Evolutionary conservation across 2,113 vertebrate genomes (phyloP).

Genomic region (Spea bombifrons): DNA sequence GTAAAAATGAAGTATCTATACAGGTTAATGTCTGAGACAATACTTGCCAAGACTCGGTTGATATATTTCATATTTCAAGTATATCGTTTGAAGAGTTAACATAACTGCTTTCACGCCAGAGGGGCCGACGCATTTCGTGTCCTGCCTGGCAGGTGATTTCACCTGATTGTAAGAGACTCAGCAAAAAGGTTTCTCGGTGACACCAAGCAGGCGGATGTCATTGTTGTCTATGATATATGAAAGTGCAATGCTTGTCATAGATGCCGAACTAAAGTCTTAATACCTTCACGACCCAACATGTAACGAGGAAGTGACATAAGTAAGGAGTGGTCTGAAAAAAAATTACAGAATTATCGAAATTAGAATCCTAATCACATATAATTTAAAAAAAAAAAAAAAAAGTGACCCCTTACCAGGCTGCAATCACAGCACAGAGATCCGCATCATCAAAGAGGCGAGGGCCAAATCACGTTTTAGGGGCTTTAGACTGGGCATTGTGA

Average conservation of each 20-base stretch:
- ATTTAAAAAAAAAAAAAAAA: no score
- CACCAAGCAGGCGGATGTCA: slow-evolving; percentile 58
- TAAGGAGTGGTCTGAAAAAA: no score
- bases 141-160: not conserved
- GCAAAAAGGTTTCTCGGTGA: slow-evolving; percentile 52
- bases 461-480: no score
- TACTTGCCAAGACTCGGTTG: slow-evolving; percentile 50
- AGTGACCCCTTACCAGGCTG: no score
- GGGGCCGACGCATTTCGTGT: not conserved
- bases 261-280: slow-evolving; percentile 60
- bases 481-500: no score
- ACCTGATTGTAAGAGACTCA: not conserved
- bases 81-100: slow-evolving; percentile 70
- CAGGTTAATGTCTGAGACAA: slow-evolving; percentile 59
- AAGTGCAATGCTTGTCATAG: slow-evolving; percentile 64
- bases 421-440: no score
- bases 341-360: no score
- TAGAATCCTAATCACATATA: no score
- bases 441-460: no score
- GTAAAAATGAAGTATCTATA: slow-evolving; percentile 66
- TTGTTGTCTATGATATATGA: slow-evolving; percentile 62
- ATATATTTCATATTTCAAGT: slow-evolving; percentile 75
- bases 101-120: slow-evolving; percentile 25
- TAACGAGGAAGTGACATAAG: not conserved
- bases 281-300: slow-evolving; percentile 60